Evolutionary conservation across 2,888 invertebrate species (phyloP), one percentile per base, ranked within the genome.

Genomic region (Amorpha juglandis): DNA sequence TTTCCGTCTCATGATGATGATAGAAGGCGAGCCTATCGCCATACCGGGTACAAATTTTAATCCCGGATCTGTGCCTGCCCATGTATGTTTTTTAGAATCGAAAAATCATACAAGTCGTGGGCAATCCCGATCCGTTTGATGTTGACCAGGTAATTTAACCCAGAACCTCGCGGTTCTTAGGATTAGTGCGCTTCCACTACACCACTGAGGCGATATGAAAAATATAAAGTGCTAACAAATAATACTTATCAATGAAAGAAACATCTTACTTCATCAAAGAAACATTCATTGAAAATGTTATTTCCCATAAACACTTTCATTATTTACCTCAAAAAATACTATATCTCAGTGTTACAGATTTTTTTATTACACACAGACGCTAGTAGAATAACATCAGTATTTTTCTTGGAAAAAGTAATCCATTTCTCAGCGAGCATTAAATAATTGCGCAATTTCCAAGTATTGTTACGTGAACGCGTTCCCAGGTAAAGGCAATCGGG

Each of bases 401-500:
- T 58, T 58, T 1, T 19, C 11, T 12, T 14, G 19, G 12, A 58
- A n/a, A 58, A 42, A 19, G 9, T 19, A 42, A 38, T 42, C 58
- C 58, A 65, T 64, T 53, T 52, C 45, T 27, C 27, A 45, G 9
- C 63, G 21, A 21, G 53, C 63, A 63, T 52, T 38, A 52, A 63
- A 52, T 52, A 51, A 63, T 63, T 58, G 42, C 58, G 38, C 12
- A 42, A 38, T 58, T 58, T 58, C 58, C 58, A 58, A 42, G 58
- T 19, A 58, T 58, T 58, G 58, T 58, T 35, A 58, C 58, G 42
- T 21, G 38, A 19, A 58, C 58, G 38, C 50, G 63, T 19, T 42
- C 21, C 38, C 50, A 51, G 51, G 35, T 63, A 66, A 63, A 67
- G 19, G 53, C 63, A 55, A 63, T 63, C 33, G 64, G 55, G 66